Evolutionary conservation across 2,113 vertebrate species (phyloP), one percentile per base, ranked within the genome.

Genomic region (Eclectus roratus): DNA sequence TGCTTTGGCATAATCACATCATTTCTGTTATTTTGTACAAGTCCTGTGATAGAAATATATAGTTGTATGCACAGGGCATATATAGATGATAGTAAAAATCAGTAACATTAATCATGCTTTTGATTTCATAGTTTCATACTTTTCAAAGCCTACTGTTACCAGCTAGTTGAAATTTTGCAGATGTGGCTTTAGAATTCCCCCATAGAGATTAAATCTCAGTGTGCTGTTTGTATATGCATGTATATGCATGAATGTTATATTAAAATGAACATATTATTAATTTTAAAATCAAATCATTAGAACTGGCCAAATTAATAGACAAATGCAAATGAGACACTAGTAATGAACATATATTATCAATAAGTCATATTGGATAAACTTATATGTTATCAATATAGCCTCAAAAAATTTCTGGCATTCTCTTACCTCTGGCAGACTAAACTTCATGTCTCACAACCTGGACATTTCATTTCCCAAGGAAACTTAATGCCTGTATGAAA

Each of bases 11-110:
- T 78, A 63, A 88, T 78, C 50, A 84, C 25, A 84, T 46, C 2
- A 71, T 78, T 95, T 92, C 33, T 92, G 69, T 68, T 64, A 87
- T 91, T 95, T 92, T 80, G n/a, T 77, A 46, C 41, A 63, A 80
- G 65, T 94, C 23, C 12, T 73, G 25, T 11, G 11, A 84, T 15
- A 78, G 25, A 15, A 78, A 66, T n/a, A 63, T 69, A 14, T 68
- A 81, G 89, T 79, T 16, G 2, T 68, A 81, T 95, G 82, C 79
- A 65, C 71, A 77, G 49, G 37, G 27, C 10, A 4, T 52, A 70
- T 78, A 88, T 11, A 83, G 49, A 80, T 80, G 72, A 88, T 49
- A 77, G 37, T 13, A 93, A 82, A 69, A 94, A 96, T 91, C 90
- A 89, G 61, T 85, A 90, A 73, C 68, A 86, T 74, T 80, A 87